Base-by-base conservation (phyloP, 2,888 invertebrate genomes). In the Noctuana brunneofusca region DNA sequence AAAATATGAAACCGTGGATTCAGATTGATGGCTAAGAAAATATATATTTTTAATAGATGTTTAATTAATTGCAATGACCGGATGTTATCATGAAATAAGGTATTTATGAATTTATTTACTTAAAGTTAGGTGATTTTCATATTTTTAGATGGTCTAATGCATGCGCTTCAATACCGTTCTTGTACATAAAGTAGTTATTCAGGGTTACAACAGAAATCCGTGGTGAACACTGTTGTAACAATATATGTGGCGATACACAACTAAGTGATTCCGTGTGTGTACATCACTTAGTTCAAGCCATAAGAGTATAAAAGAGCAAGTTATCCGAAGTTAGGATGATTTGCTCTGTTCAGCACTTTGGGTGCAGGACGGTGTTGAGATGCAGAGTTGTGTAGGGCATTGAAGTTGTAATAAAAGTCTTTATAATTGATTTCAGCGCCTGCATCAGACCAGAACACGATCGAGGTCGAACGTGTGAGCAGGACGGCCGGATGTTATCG, bases 1-100 rank as follows among this genome's bases (percentile, higher is more conserved):
- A 16, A 58, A 64, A 64, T 11, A 64, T 64, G 53, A 64, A 64
- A 14, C 64, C 64, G 0, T 64, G 64, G 64, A 58, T 64, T 27
- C 49, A 16, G 3, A 50, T 63, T 11, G 30, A 22, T 14, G 46
- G 2, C n/a, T 2, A 32, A n/a, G n/a, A 49, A 22, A n/a, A n/a
- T n/a, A n/a, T n/a, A n/a, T n/a, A n/a, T n/a, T 22, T 4, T 24
- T 41, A n/a, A 14, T n/a, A 5, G 24, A 5, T n/a, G 3, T 16
- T 46, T 11, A 12, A 0, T 14, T 14, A 49, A 6, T 41, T 8
- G 3, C 9, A 18, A 9, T 41, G 9, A 22, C 54, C 54, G 55
- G 48, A 55, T 49, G 49, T 55, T 62, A 35, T 56, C 50, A 38
- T 49, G 12, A 6, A 49, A 9, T 18, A 14, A 30, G 16, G 41